phyloP scores from a whole-genome alignment of 2,888 invertebrate genomes.

The Sarcophaga carnaria region DNA sequence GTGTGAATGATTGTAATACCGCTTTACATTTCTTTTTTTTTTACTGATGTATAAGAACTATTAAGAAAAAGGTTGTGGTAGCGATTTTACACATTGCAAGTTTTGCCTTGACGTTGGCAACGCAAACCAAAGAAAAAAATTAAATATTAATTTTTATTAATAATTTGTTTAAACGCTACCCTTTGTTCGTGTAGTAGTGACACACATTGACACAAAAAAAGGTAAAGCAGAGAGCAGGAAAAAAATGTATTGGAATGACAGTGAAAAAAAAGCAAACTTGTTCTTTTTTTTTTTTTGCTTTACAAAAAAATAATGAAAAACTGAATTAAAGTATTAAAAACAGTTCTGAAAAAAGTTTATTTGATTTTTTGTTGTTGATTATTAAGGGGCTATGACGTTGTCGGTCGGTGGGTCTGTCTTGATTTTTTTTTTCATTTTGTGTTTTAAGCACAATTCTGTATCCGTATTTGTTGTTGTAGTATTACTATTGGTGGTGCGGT shows the following conservation, averaged over 20 bases:
- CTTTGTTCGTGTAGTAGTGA: background rate
- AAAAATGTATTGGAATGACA: background rate
- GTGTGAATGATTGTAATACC: constrained; percentile 43
- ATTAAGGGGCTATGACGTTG: constrained; percentile 57
- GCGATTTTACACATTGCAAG: background rate
- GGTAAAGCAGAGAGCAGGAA: constrained; percentile 4
- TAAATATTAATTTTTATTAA: background rate
- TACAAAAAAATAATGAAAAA: too few species aligned
- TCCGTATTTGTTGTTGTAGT: constrained; percentile 55
- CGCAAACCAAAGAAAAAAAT: background rate
- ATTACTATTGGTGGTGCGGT: constrained; percentile 50
- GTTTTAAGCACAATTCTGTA: constrained; percentile 58
- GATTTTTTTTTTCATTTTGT: constrained; percentile 26
- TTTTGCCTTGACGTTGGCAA: background rate
- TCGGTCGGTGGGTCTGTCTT: constrained; percentile 13
- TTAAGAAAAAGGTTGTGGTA: background rate
- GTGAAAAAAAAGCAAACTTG: too few species aligned
- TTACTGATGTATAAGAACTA: constrained; percentile 1
- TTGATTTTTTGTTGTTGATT: too few species aligned
- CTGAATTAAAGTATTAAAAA: too few species aligned
- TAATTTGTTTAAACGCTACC: background rate
- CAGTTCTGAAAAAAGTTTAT: too few species aligned
- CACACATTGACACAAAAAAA: background rate
- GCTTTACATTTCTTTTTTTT: constrained; percentile 30
- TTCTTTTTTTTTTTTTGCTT: too few species aligned